These are phyloP conservation scores for Phoxinus phoxinus DNA, from an alignment of 2,113 vertebrate species.

Conservation along the genomic window DNA sequence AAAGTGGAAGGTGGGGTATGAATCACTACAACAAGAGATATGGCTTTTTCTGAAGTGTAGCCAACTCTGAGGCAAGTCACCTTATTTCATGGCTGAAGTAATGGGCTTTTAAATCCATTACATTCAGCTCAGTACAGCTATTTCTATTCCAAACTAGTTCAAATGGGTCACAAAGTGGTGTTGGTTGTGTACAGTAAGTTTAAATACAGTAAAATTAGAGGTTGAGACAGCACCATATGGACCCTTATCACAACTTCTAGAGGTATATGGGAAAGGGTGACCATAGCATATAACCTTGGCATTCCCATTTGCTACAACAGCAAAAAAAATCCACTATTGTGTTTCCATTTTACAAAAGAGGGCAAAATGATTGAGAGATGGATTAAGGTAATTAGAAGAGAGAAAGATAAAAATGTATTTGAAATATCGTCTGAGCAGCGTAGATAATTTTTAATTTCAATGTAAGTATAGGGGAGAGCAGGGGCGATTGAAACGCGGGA, in stretches of 20 bases:
- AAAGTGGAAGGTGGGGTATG: conserved; percentile 28
- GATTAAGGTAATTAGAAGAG: background rate
- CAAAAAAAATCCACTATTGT: background rate
- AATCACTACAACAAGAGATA: conserved; percentile 34
- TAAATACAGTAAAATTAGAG: background rate
- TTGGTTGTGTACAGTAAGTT: background rate
- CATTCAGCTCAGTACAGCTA: background rate
- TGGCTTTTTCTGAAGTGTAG: conserved; percentile 29
- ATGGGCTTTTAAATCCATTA: conserved; percentile 20
- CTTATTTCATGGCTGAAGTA: conserved; percentile 38
- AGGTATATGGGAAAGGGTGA: background rate
- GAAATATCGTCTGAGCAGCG: background rate
- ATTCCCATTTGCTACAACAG: background rate
- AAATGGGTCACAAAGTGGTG: conserved; percentile 9
- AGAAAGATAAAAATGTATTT: background rate
- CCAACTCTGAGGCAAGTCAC: conserved; percentile 26
- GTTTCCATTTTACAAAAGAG: background rate
- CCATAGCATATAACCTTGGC: background rate
- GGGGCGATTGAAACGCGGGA: too few relatives aligned
- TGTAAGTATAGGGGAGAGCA: too few relatives aligned
- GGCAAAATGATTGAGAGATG: background rate
- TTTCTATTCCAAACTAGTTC: conserved; percentile 1
- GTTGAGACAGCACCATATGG: background rate
- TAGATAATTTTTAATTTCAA: background rate
- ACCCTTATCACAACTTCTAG: background rate